These are phyloP conservation scores for Phyllostomus discolor DNA, from an alignment of 2,113 vertebrate genomes.

Conservation along the genomic window DNA sequence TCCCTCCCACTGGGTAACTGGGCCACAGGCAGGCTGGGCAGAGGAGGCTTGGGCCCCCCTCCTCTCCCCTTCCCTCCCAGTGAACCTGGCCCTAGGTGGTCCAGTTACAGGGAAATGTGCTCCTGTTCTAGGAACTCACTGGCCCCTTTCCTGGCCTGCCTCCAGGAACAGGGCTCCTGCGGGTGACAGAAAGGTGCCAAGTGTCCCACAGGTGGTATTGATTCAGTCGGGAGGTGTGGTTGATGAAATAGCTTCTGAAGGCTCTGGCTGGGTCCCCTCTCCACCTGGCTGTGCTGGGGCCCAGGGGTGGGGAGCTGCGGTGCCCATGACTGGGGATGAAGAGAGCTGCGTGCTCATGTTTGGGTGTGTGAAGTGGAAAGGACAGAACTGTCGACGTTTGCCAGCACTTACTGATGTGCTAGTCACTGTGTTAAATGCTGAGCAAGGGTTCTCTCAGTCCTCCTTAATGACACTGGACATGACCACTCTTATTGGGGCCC, in stretches of 20 bases:
- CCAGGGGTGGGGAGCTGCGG: rapidly evolving
- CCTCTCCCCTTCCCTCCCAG: rapidly evolving
- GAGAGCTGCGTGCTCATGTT: neutral
- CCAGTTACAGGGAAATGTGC: neutral
- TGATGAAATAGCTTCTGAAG: neutral
- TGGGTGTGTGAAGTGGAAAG: neutral
- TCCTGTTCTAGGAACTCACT: neutral
- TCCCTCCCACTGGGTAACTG: rapidly evolving
- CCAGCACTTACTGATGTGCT: neutral
- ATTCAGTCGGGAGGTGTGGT: neutral
- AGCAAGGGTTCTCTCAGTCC: too few relatives aligned
- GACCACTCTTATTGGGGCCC: too few relatives aligned
- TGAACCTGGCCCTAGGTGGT: rapidly evolving
- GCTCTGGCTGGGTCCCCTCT: neutral
- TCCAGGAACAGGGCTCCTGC: neutral
- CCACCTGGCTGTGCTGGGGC: neutral
- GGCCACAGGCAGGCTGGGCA: neutral
- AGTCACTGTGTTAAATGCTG: rapidly evolving
- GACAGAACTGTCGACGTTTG: neutral
- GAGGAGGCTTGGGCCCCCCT: too few relatives aligned
- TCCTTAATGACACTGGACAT: neutral
- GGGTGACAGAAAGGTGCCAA: neutral
- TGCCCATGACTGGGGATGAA: too few relatives aligned
- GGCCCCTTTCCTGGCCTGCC: neutral
- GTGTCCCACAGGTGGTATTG: neutral